Base-by-base conservation (phyloP, 2,888 invertebrate genomes). In the Microplitis manilae region DNA sequence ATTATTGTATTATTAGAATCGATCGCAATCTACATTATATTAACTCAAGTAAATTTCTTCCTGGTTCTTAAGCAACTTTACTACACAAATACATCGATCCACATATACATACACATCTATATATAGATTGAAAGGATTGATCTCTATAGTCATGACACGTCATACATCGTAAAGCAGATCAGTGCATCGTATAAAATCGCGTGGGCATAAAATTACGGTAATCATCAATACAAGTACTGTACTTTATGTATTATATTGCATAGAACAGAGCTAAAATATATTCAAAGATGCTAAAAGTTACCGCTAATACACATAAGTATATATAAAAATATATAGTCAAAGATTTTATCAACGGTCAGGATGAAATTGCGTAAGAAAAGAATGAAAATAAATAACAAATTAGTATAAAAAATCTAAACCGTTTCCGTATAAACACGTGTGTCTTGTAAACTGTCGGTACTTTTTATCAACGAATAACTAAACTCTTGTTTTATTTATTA, bases 181-280 rank as follows among this genome's bases (percentile, higher is more conserved):
- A 68, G 68, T 69, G 70, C 15, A 13, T 30, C 65, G 65, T n/a
- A 65, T 50, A 73, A 73, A 67, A 68, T 74, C 75, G 79, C 65
- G 81, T 80, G 81, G 81, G 81, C 77, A 75, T 79, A 71, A 84
- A 83, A 85, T 84, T 83, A 81, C 79, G 61, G 81, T 77, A 79
- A 83, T 84, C 85, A 79, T 67, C 80, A 79, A 84, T 84, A 81
- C 73, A 39, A 78, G 78, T 75, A 79, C 67, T 60, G 61, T 59
- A 67, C 76, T 9, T 40, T 78, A 82, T 61, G 81, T 50, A 50
- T 50, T 13, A 13, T 50, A 64, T 64, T 64, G 5, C 9, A 60
- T n/a, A 8, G 8, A 60, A 60, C 5, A n/a, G 20, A 17, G 15
- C 9, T 4, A 64, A 64, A 64, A 17, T 30, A 30, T 30, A 30